These are phyloP conservation scores for Serrognathus titanus DNA, from an alignment of 2,888 invertebrate species.

Conservation along the genomic window DNA sequence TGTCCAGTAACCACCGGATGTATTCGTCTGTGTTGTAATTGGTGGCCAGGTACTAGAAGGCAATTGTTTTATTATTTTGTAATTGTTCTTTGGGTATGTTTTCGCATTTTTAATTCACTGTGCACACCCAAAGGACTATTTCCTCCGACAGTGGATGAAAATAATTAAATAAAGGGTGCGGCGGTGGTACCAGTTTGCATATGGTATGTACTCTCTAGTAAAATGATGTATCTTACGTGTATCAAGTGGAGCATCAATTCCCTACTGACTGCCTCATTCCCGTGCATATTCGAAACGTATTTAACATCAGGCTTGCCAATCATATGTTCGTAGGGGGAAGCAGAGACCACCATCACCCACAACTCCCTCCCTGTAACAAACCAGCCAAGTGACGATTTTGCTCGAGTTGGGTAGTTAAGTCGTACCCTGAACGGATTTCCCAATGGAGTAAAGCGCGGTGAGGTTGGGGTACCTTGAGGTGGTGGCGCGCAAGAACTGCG, in stretches of 20 bases:
- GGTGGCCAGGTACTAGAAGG: conserved; percentile 74
- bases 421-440: conserved; percentile 86
- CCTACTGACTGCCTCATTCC: conserved; percentile 93
- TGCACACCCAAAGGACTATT: no score
- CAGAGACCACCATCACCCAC: conserved; percentile 91
- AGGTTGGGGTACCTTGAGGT: conserved; percentile 79
- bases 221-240: conserved; percentile 60
- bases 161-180: no score
- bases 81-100: no score
- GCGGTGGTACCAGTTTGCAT: no score
- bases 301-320: conserved; percentile 96
- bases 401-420: background rate
- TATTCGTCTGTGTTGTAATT: conserved; percentile 80
- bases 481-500: conserved; percentile 74
- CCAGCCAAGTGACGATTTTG: background rate
- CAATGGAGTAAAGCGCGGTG: conserved; percentile 89
- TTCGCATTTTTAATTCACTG: no score
- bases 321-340: conserved; percentile 88
- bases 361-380: conserved; percentile 71
- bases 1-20: conserved; percentile 86
- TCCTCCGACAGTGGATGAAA: no score
- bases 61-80: background rate
- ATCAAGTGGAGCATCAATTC: conserved; percentile 91
- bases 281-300: conserved; percentile 94
- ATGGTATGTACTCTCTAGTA: no score